Base-by-base conservation (phyloP, 2,888 invertebrate genomes). In the Himalopsyche anomala region DNA sequence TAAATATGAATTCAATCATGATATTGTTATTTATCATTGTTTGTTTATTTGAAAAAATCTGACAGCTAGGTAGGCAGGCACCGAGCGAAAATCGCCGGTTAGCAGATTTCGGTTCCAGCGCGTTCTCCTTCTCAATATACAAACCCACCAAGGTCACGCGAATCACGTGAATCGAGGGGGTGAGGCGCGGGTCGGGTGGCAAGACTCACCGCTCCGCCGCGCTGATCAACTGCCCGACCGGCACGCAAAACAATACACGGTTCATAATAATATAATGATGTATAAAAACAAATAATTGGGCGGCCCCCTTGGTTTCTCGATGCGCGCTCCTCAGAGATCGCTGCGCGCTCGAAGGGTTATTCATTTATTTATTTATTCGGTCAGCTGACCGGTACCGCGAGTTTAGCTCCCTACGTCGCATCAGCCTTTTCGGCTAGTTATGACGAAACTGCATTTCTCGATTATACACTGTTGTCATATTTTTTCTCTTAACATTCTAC, bases 141-240 rank as follows among this genome's bases (percentile, higher is more conserved):
- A 85, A 83, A 45, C 19, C n/a, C 62, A 40, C 56, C 85, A 85
- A 85, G 85, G 85, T 85, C 82, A 51, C 80, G 85, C 36, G 11
- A 83, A 80, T 80, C 85, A 80, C 83, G 85, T 56, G 80, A 83
- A 85, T 62, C 19, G 62, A 62, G 62, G 62, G 28, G 62, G 80
- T 80, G 80, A 38, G 40, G 80, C 40, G 17, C 5, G 74, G 28
- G 62, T 19, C 62, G 28, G 11, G 19, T 62, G 8, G 62, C 6
- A 62, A 51, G 40, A 80, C 38, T 42, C 28, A 40, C 80, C 40
- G 80, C 80, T 42, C 36, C 80, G 80, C 42, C 40, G 38, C 80
- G 80, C 62, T 8, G 62, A 62, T 62, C 62, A 62, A 62, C 62
- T 11, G 62, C n/a, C 62, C 62, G 62, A 62, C 62, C 62, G 62